These are phyloP conservation scores for Hylomyscus alleni DNA, from an alignment of 2,797 vertebrate species.

Conservation along the genomic window DNA sequence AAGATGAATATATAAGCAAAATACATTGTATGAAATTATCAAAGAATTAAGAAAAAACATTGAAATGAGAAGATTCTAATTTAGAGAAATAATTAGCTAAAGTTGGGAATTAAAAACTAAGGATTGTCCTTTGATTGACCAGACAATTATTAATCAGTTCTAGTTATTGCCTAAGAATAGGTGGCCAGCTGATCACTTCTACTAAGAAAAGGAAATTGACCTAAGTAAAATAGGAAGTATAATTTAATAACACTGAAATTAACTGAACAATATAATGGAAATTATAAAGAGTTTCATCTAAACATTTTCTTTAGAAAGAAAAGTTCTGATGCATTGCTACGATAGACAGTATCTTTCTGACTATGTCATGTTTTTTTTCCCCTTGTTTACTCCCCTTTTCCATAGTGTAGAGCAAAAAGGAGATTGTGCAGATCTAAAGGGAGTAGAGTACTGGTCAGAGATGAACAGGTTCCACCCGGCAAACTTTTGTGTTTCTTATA, in stretches of 20 bases:
- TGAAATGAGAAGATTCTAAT: background rate
- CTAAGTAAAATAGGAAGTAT: background rate
- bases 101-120: background rate
- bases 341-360: background rate
- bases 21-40: background rate
- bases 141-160: background rate
- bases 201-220: background rate
- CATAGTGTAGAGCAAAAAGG: background rate
- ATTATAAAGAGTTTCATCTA: background rate
- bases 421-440: background rate
- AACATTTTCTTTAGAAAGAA: slow-evolving; percentile 48
- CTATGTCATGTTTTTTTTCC: background rate
- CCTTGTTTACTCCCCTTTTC: background rate
- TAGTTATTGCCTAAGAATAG: background rate
- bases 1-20: background rate
- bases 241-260: background rate
- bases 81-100: background rate
- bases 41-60: background rate
- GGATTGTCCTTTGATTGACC: background rate
- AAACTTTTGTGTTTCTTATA: background rate
- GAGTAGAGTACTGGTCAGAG: background rate
- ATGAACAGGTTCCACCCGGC: background rate
- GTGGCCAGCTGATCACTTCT: background rate
- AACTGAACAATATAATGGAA: background rate
- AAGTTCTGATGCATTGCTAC: background rate